Evolutionary conservation across 2,888 invertebrate species (phyloP), one percentile per base, ranked within the genome.

Genomic region (Escarpia spicata): DNA sequence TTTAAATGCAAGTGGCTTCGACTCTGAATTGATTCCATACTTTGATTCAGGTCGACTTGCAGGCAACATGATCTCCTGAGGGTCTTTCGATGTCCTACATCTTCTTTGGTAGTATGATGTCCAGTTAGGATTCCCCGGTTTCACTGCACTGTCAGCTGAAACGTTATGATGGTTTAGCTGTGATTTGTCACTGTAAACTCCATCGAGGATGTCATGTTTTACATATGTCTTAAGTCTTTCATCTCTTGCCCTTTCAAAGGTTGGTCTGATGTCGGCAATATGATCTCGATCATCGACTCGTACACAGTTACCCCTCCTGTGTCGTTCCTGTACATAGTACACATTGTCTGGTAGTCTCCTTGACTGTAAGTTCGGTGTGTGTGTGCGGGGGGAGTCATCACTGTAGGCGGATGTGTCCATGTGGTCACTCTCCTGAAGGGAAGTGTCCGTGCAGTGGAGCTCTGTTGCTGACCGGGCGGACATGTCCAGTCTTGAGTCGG

Each of bases 171-270:
- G 26, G 19, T 26, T 26, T n/a, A 3, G n/a, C 26, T 75, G 75
- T 26, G 26, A 75, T 4, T 4, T 75, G 75, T 75, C 75, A 75
- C 19, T 75, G 26, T 26, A 75, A n/a, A 75, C n/a, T 26, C 26
- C 75, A 75, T 26, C 75, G 6, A 75, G 19, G 26, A n/a, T 75
- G 75, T 75, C 75, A 75, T 75, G 75, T 75, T 75, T 75, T 26
- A 26, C 75, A 75, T 75, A 75, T n/a, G 75, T 75, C 75, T 75
- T 75, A 15, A 75, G 75, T n/a, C 75, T 15, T 75, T 75, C 26
- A 26, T 75, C 75, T 75, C 75, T 75, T 75, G 75, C 19, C n/a
- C 75, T 75, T 75, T 75, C 75, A 75, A 75, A 75, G 75, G 75
- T 75, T 26, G 26, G 75, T 26, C 26, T 4, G 26, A 6, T 75